phyloP scores from a whole-genome alignment of 2,797 vertebrate genomes.

The Siniperca scherzeri region DNA sequence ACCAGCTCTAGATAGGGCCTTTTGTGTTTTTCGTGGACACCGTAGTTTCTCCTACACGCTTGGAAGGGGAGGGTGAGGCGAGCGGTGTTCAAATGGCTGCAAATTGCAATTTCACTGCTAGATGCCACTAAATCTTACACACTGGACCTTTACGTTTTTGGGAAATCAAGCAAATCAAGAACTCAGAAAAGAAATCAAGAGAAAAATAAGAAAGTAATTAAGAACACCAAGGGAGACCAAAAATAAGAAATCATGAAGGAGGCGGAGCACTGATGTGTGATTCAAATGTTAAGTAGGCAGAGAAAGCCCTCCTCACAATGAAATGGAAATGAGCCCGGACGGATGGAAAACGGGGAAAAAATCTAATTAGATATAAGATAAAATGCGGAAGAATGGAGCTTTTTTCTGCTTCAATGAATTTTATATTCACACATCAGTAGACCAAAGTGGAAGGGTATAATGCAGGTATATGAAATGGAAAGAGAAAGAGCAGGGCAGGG shows the following conservation, averaged over 20 bases:
- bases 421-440: slow-evolving; percentile 10
- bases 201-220: background rate
- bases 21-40: too few species aligned
- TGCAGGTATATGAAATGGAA: background rate
- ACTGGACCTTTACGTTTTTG: background rate
- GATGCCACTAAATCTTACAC: too few species aligned
- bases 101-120: too few species aligned
- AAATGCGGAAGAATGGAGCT: slow-evolving; percentile 42
- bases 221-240: background rate
- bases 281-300: slow-evolving; percentile 56
- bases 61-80: too few species aligned
- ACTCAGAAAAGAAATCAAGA: background rate
- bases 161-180: background rate
- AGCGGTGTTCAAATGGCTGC: too few species aligned
- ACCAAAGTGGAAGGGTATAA: background rate
- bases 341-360: background rate
- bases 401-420: slow-evolving; percentile 6
- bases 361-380: slow-evolving; percentile 32
- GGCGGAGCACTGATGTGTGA: slow-evolving; percentile 37
- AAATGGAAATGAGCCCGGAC: slow-evolving; percentile 48
- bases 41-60: too few species aligned
- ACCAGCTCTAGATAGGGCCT: too few species aligned
- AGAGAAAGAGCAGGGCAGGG: background rate
- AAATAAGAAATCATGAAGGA: background rate
- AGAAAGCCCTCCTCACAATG: slow-evolving; percentile 32